A percentile compares a stretch with the other conserved stretches of the same genome.
phyloP scores from a whole-genome alignment of 1,140 invertebrate genomes.

The Calycopis cecrops region DNA sequence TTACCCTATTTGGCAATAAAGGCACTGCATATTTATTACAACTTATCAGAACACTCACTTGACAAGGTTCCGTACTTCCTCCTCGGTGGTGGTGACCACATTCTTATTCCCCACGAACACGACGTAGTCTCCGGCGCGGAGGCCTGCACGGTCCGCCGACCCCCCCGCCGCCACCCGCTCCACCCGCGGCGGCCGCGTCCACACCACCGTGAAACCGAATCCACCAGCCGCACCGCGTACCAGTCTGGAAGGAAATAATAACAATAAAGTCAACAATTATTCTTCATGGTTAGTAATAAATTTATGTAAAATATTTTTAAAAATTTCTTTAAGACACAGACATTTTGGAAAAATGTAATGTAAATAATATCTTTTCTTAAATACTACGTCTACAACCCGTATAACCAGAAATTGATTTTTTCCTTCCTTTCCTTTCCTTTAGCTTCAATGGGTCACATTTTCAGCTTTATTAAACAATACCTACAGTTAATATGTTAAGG shows the following conservation, averaged over 20 bases:
- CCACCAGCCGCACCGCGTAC: constrained; percentile 77
- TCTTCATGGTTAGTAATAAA: background rate
- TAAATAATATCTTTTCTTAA: too few relatives aligned
- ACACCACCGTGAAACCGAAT: constrained; percentile 93
- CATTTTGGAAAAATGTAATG: too few relatives aligned
- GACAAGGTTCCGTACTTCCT: constrained; percentile 87
- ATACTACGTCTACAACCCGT: too few relatives aligned
- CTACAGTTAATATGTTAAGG: too few relatives aligned
- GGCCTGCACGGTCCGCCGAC: constrained; percentile 86
- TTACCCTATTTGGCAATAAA: too few relatives aligned
- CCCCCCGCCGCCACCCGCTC: constrained; percentile 89
- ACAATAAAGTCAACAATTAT: too few relatives aligned
- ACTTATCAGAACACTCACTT: constrained; percentile 74
- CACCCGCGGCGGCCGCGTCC: constrained; percentile 92
- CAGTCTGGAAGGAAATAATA: constrained; percentile 54
- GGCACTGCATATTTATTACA: background rate
- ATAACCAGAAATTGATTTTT: too few relatives aligned
- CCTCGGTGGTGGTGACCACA: constrained; percentile 86
- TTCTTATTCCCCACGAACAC: constrained; percentile 91
- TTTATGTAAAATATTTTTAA: too few relatives aligned
- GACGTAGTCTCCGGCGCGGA: constrained; percentile 88
- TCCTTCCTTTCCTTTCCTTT: too few relatives aligned
- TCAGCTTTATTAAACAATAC: too few relatives aligned
- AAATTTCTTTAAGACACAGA: too few relatives aligned
- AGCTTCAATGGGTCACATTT: too few relatives aligned